Percentiles rank a stretch among this genome's conserved stretches.
phyloP scores from a whole-genome alignment of 2,797 vertebrate species.

The Tenualosa ilisha region DNA sequence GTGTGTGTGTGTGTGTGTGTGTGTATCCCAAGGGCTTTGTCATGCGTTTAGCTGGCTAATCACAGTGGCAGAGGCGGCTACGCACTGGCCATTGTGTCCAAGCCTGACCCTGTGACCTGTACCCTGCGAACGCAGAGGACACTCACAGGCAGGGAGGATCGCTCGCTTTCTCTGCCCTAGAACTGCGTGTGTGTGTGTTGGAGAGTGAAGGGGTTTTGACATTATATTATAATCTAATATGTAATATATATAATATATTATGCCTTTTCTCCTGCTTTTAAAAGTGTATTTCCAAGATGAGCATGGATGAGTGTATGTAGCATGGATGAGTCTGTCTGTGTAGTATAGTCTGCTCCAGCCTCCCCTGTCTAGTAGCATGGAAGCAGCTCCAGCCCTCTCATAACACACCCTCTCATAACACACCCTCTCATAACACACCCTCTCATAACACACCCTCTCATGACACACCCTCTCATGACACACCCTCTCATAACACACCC shows the following conservation, averaged over 20 bases:
- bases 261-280: neutral
- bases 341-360: neutral
- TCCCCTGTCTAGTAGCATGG: too few relatives aligned
- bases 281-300: neutral
- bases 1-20: constrained; percentile 7
- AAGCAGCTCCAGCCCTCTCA: too few relatives aligned
- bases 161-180: neutral
- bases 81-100: constrained; percentile 41
- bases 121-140: neutral
- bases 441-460: too few relatives aligned
- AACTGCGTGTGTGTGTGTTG: neutral
- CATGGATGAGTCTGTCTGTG: too few relatives aligned
- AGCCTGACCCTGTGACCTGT: neutral
- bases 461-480: too few relatives aligned
- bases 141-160: neutral
- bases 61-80: constrained; percentile 66
- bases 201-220: neutral
- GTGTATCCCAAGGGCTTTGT: constrained; percentile 58
- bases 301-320: neutral
- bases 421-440: too few relatives aligned
- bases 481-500: too few relatives aligned
- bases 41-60: constrained; percentile 69
- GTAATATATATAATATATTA: too few relatives aligned
- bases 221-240: too few relatives aligned
- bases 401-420: too few relatives aligned